Evolutionary conservation across 2,888 invertebrate genomes (phyloP), one percentile per base, ranked within the genome.

Genomic region (Tinea trinotella): DNA sequence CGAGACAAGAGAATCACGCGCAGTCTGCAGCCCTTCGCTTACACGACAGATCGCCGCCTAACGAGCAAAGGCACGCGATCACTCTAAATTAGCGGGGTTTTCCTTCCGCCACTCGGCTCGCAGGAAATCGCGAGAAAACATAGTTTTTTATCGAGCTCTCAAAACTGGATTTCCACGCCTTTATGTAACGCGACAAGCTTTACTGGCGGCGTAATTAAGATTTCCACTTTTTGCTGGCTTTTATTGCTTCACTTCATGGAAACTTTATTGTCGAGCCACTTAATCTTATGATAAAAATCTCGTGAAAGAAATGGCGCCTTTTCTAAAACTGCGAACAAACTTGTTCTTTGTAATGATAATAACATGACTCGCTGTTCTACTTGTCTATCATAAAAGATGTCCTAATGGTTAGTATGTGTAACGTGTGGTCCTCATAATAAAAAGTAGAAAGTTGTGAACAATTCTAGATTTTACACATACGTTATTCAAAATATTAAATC

Each of bases 171-270:
- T 70, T 75, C 70, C 71, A 63, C 72, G 72, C 71, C 71, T 83
- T 83, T 83, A 82, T 77, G 76, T 83, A 83, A 83, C 76, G 62
- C 68, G 69, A 75, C 81, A 76, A 76, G 78, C 76, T 73, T 73
- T 75, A 76, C 76, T 66, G 64, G 67, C 71, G 60, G 70, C 60
- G 48, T 81, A 84, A 84, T 85, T 85, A 83, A 80, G 79, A 78
- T 79, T 83, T 80, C 77, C 76, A 84, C 82, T 84, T 83, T 84
- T 84, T 85, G 79, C 77, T 65, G 71, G 71, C 71, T 80, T 80
- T 84, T 82, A 81, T 83, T 79, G 73, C 81, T 77, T 74, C 70
- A 78, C 75, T 85, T 83, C 84, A 80, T 77, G 85, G 85, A 84
- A 84, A 84, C 76, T 78, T 82, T 82, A 82, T 80, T 81, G 83